Evolutionary conservation across 1,140 invertebrate genomes (phyloP), one percentile per base, ranked within the genome.

Genomic region (Cherax destructor): DNA sequence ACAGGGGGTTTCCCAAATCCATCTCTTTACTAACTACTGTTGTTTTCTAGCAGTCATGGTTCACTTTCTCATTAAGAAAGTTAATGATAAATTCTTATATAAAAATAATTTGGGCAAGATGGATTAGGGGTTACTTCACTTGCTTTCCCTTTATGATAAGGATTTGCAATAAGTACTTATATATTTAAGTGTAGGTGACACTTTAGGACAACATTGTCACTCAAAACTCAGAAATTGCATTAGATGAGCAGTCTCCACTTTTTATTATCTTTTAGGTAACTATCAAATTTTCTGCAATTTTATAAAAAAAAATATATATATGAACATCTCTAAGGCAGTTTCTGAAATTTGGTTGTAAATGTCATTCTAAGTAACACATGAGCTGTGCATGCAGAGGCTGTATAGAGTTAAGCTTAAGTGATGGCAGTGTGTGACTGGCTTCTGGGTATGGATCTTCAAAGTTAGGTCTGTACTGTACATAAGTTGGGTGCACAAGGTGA

Each of bases 381-480:
- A 81, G 79, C 79, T 78, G 72, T 86, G 85, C 85, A 86, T 86
- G 85, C 50, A 41, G 50, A 78, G 56, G 61, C 74, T 86, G 56
- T 61, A 10, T 76, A 78, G 74, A 21, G 16, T 74, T 74, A 74
- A 74, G 69, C 69, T 30, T 74, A 74, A 74, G n/a, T 74, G n/a
- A 74, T 74, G 69, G 24, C 24, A 74, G 21, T 9, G 69, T 74
- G 69, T 24, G 69, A n/a, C n/a, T 74, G n/a, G 69, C 69, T 74
- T 74, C 21, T 74, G 69, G 24, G 21, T 74, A 9, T 74, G 24
- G 24, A 74, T 74, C 69, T 74, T 74, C 69, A 74, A 7, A 74
- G 24, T 24, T 74, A 30, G n/a, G 11, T 74, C 69, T 74, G 69
- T 74, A 30, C 11, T 30, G n/a, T 30, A 6, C 18, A 16, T 65